Base-by-base conservation (phyloP, 2,888 invertebrate genomes). In the Paralinhomoeus sp. region DNA sequence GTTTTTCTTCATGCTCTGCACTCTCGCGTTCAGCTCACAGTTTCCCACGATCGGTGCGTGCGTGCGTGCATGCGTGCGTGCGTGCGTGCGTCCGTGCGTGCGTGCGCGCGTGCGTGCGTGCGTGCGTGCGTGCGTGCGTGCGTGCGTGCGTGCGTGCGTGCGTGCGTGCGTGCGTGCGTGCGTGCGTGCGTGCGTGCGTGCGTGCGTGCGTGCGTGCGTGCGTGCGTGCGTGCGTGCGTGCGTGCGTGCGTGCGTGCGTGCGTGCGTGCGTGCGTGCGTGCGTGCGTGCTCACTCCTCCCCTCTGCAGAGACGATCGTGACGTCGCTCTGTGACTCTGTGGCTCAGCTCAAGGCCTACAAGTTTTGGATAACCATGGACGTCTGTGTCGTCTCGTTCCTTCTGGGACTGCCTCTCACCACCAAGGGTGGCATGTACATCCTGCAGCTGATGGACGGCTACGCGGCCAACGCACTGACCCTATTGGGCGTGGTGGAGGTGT, bases 1-100 rank as follows among this genome's bases (percentile, higher is more conserved):
- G 15, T 48, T 48, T 42, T 48, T 48, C 43, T 21, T 41, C 22
- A 48, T 48, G 48, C 31, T 48, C 31, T 13, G 44, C 27, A 48
- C 45, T 15, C 46, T 48, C 37, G 48, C 48, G 2, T 41, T 48
- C 27, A 42, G 42, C 41, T 43, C 44, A 12, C 46, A 46, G 48
- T 48, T 48, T 39, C 48, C 48, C 7, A 44, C 48, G 34, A 44
- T 39, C 12, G n/a, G n/a, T n/a, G n/a, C n/a, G n/a, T n/a, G n/a
- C n/a, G n/a, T n/a, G n/a, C n/a, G n/a, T n/a, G n/a, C n/a, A n/a
- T n/a, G n/a, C n/a, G n/a, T n/a, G n/a, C n/a, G n/a, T n/a, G n/a
- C n/a, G n/a, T n/a, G n/a, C n/a, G n/a, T n/a, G n/a, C n/a, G n/a
- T n/a, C n/a, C n/a, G n/a, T n/a, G n/a, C n/a, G n/a, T n/a, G n/a